phyloP scores from a whole-genome alignment of 2,888 invertebrate genomes.

The Torymus tubicola region DNA sequence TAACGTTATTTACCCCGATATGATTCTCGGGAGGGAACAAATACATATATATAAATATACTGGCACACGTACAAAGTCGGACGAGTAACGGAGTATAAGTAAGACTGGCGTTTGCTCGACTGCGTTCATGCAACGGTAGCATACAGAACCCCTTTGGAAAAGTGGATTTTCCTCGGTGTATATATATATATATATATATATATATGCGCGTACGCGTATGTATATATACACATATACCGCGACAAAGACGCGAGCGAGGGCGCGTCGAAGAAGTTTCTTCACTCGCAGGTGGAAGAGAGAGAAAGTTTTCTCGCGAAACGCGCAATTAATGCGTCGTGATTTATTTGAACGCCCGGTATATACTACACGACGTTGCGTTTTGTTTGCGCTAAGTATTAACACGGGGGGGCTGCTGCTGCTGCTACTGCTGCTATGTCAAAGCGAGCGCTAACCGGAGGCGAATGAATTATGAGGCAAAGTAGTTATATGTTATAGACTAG shows the following conservation, averaged over 20 bases:
- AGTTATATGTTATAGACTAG: too few species aligned
- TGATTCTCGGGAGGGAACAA: slow-evolving; percentile 1
- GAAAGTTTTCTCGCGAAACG: too few species aligned
- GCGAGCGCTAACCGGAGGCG: too few species aligned
- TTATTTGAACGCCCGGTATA: too few species aligned
- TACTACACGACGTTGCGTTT: too few species aligned
- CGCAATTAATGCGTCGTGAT: too few species aligned
- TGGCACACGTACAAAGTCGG: not conserved
- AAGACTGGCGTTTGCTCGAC: slow-evolving; percentile 19
- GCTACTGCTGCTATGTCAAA: too few species aligned
- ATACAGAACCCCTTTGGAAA: not conserved
- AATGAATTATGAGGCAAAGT: too few species aligned
- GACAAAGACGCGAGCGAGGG: not conserved
- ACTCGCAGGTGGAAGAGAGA: too few species aligned
- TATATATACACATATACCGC: not conserved
- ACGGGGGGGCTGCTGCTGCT: too few species aligned
- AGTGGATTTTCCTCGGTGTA: slow-evolving; percentile 14
- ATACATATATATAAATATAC: not conserved
- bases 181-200: not conserved
- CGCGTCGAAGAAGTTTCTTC: not conserved
- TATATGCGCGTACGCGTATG: not conserved
- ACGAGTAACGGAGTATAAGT: slow-evolving; percentile 21
- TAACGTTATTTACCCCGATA: slow-evolving; percentile 33
- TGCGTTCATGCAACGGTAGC: not conserved
- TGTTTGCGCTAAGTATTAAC: too few species aligned